Evolutionary conservation across 2,113 vertebrate species (phyloP), one percentile per base, ranked within the genome.

Genomic region (Puffinus mauretanicus): DNA sequence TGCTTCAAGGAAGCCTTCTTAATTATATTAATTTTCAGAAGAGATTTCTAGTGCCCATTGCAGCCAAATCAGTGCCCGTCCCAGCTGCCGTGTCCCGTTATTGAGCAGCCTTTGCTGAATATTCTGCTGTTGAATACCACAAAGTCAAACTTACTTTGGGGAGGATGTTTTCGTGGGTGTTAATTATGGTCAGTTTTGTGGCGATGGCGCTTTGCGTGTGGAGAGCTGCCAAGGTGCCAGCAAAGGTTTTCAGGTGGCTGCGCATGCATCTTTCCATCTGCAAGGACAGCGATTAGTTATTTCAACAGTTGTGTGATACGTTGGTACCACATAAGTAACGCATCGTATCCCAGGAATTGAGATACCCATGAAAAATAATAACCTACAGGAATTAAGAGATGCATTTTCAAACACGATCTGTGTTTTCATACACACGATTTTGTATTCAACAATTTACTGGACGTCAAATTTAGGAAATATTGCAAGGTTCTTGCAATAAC

Each of bases 251-350:
- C 84, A 96, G 82, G 66, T 95, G 82, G 58, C 82, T 91, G 2
- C 38, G 40, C 46, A 85, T 85, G 7, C 96, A 97, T 16, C 27
- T 79, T 34, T 96, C 90, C 49, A 80, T 3, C 96, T 96, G 85
- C 67, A 73, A 62, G 42, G 62, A n/a, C 10, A 72, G 11, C 1
- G 0, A 26, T 32, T 1, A 5, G 36, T 65, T 86, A 49, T n/a
- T 60, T 32, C 73, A 60, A 18, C 73, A 72, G 42, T 12, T 13
- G 34, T 20, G 17, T 13, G 81, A 13, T 29, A 9, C 0, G 0
- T 25, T 14, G 47, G 30, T 34, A 57, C 13, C 34, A 21, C 16
- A 24, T 4, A 57, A 64, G 42, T 15, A 36, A 25, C n/a, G 1
- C 30, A 14, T 24, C 0, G 0, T 15, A 13, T 25, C 32, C 66